Evolutionary conservation across 2,797 vertebrate species (phyloP), one percentile per base, ranked within the genome.

Genomic region (Lepilemur ruficaudatus): DNA sequence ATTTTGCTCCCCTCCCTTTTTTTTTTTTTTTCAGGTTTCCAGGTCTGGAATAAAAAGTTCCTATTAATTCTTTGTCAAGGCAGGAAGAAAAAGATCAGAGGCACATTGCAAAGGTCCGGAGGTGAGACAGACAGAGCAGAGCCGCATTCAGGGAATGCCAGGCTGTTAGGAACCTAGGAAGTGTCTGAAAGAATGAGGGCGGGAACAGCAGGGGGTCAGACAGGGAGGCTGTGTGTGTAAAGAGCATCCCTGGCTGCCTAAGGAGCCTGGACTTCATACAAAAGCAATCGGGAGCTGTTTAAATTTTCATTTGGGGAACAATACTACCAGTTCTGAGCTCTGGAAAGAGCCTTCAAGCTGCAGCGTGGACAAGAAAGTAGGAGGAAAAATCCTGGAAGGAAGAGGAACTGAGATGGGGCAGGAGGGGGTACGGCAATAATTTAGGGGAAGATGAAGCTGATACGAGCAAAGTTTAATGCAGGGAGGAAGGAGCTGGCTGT

Each of bases 361-460:
- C 46, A 61, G 10, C 13, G 32, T 43, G 57, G 70, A 46, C 92
- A 85, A 43, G 13, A 82, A 80, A 30, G 52, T 35, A 90, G 23
- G 81, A 20, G 14, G 81, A 84, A 41, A 41, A 63, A 63, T 84
- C 43, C 3, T 61, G 43, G 20, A 72, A 75, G 55, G 13, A 78
- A 93, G 46, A 92, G 55, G 48, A 57, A 57, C 15, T 78, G 85
- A 38, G 30, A 7, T 3, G 1, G 12, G 46, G 46, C 46, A 12
- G 46, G 2, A 11, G 46, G 46, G 10, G 61, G 30, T 6, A 35
- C 0, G 1, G 57, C 30, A 78, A n/a, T 79, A 81, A 69, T 82
- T 35, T 50, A 65, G n/a, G 43, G 57, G 12, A 95, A 94, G 65
- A 89, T 69, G 46, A 87, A 87, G 80, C 83, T 93, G 15, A 79